Percentiles rank a stretch among this genome's conserved stretches.
phyloP scores from a whole-genome alignment of 2,888 invertebrate species.

The Ophioninae sp. region DNA sequence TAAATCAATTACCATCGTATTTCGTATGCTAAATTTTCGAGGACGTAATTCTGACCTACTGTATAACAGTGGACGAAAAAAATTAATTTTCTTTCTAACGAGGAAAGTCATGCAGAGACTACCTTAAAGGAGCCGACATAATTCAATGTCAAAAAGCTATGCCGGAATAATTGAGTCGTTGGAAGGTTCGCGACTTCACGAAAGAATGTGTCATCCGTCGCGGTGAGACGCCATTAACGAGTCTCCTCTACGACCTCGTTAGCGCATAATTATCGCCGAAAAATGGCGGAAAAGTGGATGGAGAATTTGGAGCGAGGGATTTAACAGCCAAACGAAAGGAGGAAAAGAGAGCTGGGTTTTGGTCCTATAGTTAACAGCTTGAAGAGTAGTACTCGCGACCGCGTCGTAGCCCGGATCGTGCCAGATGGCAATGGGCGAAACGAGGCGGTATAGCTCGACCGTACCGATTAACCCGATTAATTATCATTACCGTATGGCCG shows the following conservation, averaged over 20 bases:
- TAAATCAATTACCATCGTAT: too few species aligned
- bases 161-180: neutral
- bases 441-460: slow-evolving; percentile 33
- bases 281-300: neutral
- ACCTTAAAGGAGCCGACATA: neutral
- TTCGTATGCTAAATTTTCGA: too few species aligned
- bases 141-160: neutral
- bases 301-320: slow-evolving; percentile 31
- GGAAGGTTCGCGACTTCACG: neutral
- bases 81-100: too few species aligned
- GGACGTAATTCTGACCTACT: too few species aligned
- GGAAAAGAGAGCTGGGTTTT: neutral
- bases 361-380: neutral
- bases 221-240: neutral
- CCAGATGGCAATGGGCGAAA: slow-evolving; percentile 62
- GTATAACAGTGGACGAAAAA: too few species aligned
- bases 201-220: neutral
- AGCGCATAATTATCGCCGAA: slow-evolving; percentile 24
- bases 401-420: slow-evolving; percentile 39
- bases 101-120: neutral
- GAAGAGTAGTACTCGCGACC: slow-evolving; percentile 9
- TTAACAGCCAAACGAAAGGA: neutral
- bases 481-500: slow-evolving; percentile 71
- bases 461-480: slow-evolving; percentile 74
- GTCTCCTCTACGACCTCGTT: slow-evolving; percentile 18